phyloP scores from a whole-genome alignment of 1,140 invertebrate genomes.

The Antheraea mylitta region DNA sequence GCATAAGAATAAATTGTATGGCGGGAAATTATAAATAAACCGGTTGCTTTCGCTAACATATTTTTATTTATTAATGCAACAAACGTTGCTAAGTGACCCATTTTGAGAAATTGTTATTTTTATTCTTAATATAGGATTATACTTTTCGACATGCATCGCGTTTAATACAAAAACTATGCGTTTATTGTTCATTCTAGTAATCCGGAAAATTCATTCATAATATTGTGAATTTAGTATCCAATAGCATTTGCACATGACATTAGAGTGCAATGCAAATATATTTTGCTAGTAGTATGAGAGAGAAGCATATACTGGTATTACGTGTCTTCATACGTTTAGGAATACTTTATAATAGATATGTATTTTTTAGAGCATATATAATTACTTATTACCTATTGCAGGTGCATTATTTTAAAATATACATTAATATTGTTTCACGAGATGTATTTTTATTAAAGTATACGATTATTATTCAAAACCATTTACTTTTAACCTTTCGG shows the following conservation, averaged over 20 bases:
- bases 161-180: neutral
- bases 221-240: constrained; percentile 28
- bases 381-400: too few relatives aligned
- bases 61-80: neutral
- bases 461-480: too few relatives aligned
- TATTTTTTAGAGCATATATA: too few relatives aligned
- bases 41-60: neutral
- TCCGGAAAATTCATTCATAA: neutral
- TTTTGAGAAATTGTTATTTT: neutral
- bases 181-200: neutral
- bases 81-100: neutral
- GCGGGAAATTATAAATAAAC: constrained; percentile 41
- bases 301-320: constrained; percentile 31
- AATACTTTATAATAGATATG: neutral
- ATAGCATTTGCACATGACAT: constrained; percentile 55
- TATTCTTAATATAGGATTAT: neutral
- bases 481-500: too few relatives aligned
- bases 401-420: too few relatives aligned
- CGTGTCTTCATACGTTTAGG: constrained; percentile 26
- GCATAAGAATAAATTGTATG: constrained; percentile 27
- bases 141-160: neutral
- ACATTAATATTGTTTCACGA: too few relatives aligned
- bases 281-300: constrained; percentile 26
- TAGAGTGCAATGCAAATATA: constrained; percentile 45
- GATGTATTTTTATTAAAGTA: too few relatives aligned